Percentiles rank a stretch among this genome's conserved stretches.
Conservation (phyloP, 2,797 vertebrate species). For the Hylomyscus alleni region DNA sequence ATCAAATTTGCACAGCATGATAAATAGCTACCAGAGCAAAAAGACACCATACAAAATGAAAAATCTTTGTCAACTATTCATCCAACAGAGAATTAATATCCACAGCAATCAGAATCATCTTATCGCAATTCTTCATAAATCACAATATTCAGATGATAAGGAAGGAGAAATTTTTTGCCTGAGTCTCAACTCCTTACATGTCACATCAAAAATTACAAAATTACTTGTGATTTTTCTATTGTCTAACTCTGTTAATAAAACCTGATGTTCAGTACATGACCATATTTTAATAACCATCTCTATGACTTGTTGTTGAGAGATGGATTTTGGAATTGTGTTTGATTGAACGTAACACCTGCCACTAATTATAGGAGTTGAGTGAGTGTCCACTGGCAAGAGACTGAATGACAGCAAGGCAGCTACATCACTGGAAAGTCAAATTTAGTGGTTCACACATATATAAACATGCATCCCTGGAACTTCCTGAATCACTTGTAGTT, state of each 20-base stretch:
- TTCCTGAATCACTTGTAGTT: background rate
- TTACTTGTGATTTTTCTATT: background rate
- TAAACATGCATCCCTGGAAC: background rate
- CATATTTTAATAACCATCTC: background rate
- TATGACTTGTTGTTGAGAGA: background rate
- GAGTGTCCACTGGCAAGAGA: background rate
- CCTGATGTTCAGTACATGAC: background rate
- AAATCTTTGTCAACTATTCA: background rate
- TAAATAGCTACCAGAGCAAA: background rate
- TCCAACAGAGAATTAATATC: background rate
- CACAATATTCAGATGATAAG: background rate
- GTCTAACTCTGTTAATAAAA: slow-evolving; percentile 55
- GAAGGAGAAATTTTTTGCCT: background rate
- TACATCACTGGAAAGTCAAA: background rate
- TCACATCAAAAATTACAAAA: slow-evolving; percentile 37
- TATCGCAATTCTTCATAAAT: slow-evolving; percentile 32
- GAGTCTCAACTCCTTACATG: background rate
- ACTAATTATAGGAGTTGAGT: background rate
- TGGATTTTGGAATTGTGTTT: background rate
- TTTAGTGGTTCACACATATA: background rate
- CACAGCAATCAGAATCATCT: background rate
- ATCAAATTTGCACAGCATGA: background rate
- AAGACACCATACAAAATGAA: background rate
- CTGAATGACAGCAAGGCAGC: background rate
- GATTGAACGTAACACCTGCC: background rate